Base-by-base conservation (phyloP, 2,888 invertebrate species). In the Nineta flava region DNA sequence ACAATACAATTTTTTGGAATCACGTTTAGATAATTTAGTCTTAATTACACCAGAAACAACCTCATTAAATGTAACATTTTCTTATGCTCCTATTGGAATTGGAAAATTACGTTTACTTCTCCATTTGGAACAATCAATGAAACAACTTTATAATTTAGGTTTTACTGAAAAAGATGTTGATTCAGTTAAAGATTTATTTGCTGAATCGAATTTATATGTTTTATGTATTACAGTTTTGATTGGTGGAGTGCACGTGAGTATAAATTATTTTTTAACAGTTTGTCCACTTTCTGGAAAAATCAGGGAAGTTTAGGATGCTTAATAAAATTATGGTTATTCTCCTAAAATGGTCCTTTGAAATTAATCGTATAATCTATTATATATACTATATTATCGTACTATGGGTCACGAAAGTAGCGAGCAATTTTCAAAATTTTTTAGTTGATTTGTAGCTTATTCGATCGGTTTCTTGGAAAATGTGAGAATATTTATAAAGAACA, bases 111-210 rank as follows among this genome's bases (percentile, higher is more conserved):
- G 88, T 51, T 69, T 92, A 55, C 76, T 86, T 55, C 66, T 84
- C 41, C 87, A 91, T 61, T 79, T 91, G 54, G 79, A 86, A 55
- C 70, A 79, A 16, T 83, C 87, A 0, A 74, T 91, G 56, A 71
- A 76, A 15, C 80, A 80, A 47, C 74, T 92, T 57, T 69, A 77
- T 46, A 62, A 69, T n/a, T 68, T 91, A 48, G 93, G 94, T 6
- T 96, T 99, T 61, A 83, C 84, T 35, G 83, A 85, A 52, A 95
- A 94, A 63, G 96, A 97, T 69, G 73, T 94, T 34, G 97, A 99
- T 68, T 96, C 97, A 71, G 84, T 94, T 0, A 96, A 96, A 66
- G 87, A 90, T 47, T 87, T 99, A 57, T 94, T 97, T 68, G 87
- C 90, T 0, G 96, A 96, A 61, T 96, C 95, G 0, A 96, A 95